Conservation (phyloP, 2,888 invertebrate genomes). For the Sthenelais limicola region DNA sequence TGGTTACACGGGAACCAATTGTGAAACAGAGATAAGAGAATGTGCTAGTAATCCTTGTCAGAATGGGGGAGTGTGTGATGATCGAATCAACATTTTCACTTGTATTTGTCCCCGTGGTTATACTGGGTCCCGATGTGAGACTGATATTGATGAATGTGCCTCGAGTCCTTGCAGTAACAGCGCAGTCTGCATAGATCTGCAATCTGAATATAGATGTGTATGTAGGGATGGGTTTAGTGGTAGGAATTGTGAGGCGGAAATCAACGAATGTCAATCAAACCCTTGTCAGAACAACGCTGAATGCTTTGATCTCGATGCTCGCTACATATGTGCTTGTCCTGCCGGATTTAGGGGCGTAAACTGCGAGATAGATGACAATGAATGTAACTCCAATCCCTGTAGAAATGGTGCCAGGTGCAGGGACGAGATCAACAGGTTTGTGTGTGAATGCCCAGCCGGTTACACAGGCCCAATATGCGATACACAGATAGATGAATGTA, state of each 20-base stretch:
- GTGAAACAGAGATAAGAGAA: constrained; percentile 88
- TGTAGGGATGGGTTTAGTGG: constrained; percentile 66
- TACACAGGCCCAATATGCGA: constrained; percentile 78
- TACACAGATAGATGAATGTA: constrained; percentile 58
- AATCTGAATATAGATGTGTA: constrained; percentile 76
- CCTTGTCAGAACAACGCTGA: constrained; percentile 44
- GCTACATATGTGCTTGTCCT: constrained; percentile 50
- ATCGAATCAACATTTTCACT: constrained; percentile 53
- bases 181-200: constrained; percentile 93
- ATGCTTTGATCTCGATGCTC: constrained; percentile 42
- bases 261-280: constrained; percentile 88
- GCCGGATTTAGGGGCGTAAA: constrained; percentile 68
- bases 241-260: constrained; percentile 92
- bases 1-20: constrained; percentile 49
- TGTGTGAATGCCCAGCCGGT: constrained; percentile 71
- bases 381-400: constrained; percentile 49
- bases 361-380: constrained; percentile 78
- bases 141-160: constrained; percentile 63
- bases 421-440: constrained; percentile 54
- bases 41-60: constrained; percentile 84
- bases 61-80: constrained; percentile 77
- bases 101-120: constrained; percentile 47
- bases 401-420: constrained; percentile 43
- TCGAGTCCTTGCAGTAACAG: constrained; percentile 92
- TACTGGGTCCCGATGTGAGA: constrained; percentile 32